These are phyloP conservation scores for Adrianichthys oophorus DNA, from an alignment of 2,797 vertebrate species.

Conservation along the genomic window DNA sequence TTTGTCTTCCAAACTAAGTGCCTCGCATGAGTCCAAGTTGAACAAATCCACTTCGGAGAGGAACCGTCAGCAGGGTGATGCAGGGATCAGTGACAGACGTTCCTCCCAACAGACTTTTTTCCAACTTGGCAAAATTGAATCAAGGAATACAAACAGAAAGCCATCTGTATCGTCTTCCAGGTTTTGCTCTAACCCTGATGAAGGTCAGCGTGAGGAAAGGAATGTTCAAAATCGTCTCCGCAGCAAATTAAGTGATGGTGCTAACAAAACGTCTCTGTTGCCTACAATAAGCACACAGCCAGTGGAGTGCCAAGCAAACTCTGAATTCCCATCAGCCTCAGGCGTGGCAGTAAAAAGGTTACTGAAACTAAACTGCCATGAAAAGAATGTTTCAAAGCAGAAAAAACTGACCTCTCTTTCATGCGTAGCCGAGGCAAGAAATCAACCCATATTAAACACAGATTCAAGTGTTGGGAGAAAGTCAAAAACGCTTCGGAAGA, in stretches of 20 bases:
- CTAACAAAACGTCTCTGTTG: conserved; percentile 1
- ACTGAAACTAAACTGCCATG: conserved; percentile 3
- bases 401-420: conserved; percentile 34
- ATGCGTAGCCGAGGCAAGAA: conserved; percentile 1
- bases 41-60: conserved; percentile 3
- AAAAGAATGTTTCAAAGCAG: conserved; percentile 32
- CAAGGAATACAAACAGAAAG: neutral
- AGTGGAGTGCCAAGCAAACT: conserved; percentile 6
- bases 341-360: conserved; percentile 35
- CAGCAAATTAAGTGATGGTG: neutral
- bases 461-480: conserved; percentile 6
- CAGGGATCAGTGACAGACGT: neutral
- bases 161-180: conserved; percentile 15
- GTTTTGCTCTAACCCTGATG: conserved; percentile 10
- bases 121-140: neutral
- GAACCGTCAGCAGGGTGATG: neutral
- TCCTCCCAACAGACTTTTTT: conserved; percentile 3
- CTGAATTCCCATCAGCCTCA: conserved; percentile 1
- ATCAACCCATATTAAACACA: neutral
- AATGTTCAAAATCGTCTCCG: conserved; percentile 21
- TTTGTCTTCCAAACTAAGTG: conserved; percentile 29
- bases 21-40: conserved; percentile 25
- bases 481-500: conserved; percentile 1
- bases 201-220: conserved; percentile 5
- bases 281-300: conserved; percentile 5